A percentile compares a stretch with the other conserved stretches of the same genome.
Evolutionary conservation across 2,113 vertebrate genomes (phyloP).

Genomic region (Podilymbus podiceps): DNA sequence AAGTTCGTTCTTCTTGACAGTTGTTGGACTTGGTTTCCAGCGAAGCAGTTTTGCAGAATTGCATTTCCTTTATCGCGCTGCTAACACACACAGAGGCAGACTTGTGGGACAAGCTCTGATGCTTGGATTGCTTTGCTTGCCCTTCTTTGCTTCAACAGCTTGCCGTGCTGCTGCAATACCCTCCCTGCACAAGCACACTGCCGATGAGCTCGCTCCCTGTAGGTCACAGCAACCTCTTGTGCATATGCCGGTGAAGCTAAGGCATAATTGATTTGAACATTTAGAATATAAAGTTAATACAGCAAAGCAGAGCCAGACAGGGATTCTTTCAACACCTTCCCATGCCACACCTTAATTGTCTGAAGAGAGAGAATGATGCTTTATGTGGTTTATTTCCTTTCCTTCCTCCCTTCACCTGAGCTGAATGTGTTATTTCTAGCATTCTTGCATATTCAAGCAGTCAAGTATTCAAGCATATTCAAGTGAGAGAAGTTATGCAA

Average conservation of each 20-base stretch:
- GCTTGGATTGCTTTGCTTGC: background rate
- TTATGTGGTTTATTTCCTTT: background rate
- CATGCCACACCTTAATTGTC: background rate
- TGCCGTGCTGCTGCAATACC: background rate
- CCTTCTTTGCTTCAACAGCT: background rate
- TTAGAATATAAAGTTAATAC: background rate
- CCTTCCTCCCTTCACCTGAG: background rate
- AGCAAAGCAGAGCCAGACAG: background rate
- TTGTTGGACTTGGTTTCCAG: background rate
- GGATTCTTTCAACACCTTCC: background rate
- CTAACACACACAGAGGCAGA: background rate
- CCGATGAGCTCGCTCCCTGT: background rate
- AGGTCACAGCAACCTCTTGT: background rate
- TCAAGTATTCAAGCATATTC: no score
- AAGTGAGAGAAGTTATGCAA: background rate
- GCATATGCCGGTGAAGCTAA: background rate
- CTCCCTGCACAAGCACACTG: background rate
- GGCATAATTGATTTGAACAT: background rate
- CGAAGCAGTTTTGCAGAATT: background rate
- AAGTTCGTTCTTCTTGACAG: background rate
- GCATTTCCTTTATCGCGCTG: background rate
- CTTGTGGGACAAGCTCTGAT: background rate
- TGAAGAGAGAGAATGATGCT: background rate
- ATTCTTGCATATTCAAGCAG: background rate
- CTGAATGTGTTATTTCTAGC: background rate